phyloP scores from a whole-genome alignment of 2,888 invertebrate species.

The Cryptocephalus moraei region DNA sequence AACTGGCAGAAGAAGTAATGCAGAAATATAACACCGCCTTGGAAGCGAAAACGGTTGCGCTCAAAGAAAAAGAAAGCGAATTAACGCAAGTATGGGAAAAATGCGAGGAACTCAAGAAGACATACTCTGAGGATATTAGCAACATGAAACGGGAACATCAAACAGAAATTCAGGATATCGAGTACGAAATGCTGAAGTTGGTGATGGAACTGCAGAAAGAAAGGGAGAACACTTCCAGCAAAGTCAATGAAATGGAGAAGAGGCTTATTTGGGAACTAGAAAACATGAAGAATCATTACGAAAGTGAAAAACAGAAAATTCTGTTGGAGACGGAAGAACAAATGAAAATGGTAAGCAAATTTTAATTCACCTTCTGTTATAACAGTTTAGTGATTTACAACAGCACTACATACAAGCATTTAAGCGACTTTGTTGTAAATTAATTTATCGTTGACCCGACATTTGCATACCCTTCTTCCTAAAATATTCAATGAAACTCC shows the following conservation, averaged over 20 bases:
- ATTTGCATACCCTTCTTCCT: not conserved
- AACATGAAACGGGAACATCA: constrained; percentile 22
- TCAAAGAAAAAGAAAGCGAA: too few species aligned
- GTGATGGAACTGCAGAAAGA: constrained; percentile 29
- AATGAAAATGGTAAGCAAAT: constrained; percentile 24
- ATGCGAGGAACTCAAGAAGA: not conserved
- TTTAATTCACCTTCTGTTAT: too few species aligned
- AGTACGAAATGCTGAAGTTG: constrained; percentile 29
- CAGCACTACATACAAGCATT: too few species aligned
- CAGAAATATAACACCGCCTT: too few species aligned
- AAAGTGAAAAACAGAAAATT: constrained; percentile 27
- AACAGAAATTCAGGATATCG: constrained; percentile 27
- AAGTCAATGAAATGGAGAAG: constrained; percentile 20
- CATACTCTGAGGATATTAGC: constrained; percentile 18
- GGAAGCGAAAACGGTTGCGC: too few species aligned
- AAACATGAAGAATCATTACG: constrained; percentile 25
- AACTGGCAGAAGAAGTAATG: not conserved
- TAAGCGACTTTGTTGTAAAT: not conserved
- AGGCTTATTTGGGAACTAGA: constrained; percentile 16
- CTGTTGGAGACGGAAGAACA: constrained; percentile 23
- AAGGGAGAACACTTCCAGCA: constrained; percentile 17
- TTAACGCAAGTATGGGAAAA: constrained; percentile 1
- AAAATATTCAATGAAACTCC: too few species aligned
- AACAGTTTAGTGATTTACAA: too few species aligned
- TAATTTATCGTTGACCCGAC: not conserved